Base-by-base conservation (phyloP, 2,113 vertebrate genomes). In the Paratilapia polleni region DNA sequence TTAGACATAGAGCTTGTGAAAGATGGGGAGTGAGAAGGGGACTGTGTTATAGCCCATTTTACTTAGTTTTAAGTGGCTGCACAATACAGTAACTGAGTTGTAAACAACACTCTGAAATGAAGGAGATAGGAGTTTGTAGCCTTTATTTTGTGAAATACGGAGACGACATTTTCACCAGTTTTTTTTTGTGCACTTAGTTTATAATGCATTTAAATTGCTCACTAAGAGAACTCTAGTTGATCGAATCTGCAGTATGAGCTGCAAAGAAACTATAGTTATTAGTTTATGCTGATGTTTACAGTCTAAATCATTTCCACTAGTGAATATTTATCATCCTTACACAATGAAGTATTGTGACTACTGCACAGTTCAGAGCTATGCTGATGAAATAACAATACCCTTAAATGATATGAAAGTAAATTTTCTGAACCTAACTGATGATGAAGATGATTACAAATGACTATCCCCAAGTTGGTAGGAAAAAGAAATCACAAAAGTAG, bases 261-360 rank as follows among this genome's bases (percentile, higher is more conserved):
- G 26, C 66, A 31, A 73, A 73, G 66, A 70, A 70, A 70, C 64
- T 31, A 24, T 68, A 68, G 41, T 20, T 28, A 11, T 73, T 73
- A 31, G 43, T 73, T 73, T 73, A n/a, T 31, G 8, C 66, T 73
- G 66, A 73, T 52, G 6, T 52, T 73, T 73, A 52, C 66, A n/a
- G 66, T 52, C 41, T 68, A 52, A 52, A 52, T 43, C 68, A 3
- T 73, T 73, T 73, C 26, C 47, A n/a, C 24, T 31, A 70, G 31
- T 73, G 47, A 73, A 54, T 31, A 52, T 52, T 73, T 52, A 73
- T 43, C 43, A 54, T 73, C 26, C 11, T 54, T 34, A 47, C 8
- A 12, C 66, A 73, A 52, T 73, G 66, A 73, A 73, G 66, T 73
- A 13, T 70, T 73, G 66, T 20, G 43, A 73, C 66, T 17, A 31